These are phyloP conservation scores for Tetragonula carbonaria DNA, from an alignment of 2,888 invertebrate genomes.

Conservation along the genomic window DNA sequence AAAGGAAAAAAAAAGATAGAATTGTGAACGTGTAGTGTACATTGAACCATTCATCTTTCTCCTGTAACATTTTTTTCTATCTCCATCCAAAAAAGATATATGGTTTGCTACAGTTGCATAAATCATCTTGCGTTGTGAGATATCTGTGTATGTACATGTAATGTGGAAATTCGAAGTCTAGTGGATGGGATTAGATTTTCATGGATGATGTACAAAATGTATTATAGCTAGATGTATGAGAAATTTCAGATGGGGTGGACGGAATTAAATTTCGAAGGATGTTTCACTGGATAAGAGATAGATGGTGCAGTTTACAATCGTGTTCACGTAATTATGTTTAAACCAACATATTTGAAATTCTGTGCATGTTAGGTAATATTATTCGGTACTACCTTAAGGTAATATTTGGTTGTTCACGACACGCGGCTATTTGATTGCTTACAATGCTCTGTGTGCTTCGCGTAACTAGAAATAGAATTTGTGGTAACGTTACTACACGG, in stretches of 20 bases:
- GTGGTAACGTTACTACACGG: not conserved
- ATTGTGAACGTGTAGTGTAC: no score
- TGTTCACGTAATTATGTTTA: not conserved
- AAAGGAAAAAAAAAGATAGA: no score
- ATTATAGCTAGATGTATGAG: no score
- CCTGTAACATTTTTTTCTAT: no score
- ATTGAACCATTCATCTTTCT: no score
- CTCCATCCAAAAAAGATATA: no score
- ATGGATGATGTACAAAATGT: not conserved
- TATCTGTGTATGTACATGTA: not conserved
- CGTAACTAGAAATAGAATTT: constrained; percentile 37
- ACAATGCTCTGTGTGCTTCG: constrained; percentile 37
- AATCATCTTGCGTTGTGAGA: no score
- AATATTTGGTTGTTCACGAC: not conserved
- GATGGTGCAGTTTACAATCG: no score
- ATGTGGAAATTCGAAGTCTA: not conserved
- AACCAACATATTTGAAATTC: not conserved
- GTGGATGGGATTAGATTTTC: not conserved
- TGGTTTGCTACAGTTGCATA: no score
- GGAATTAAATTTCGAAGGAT: no score
- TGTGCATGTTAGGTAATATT: not conserved
- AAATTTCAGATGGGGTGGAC: no score
- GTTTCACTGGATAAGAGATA: no score
- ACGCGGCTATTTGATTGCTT: constrained; percentile 16
- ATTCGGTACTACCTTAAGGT: constrained; percentile 6